Base-by-base conservation (phyloP, 2,888 invertebrate genomes). In the Callinectes sapidus region DNA sequence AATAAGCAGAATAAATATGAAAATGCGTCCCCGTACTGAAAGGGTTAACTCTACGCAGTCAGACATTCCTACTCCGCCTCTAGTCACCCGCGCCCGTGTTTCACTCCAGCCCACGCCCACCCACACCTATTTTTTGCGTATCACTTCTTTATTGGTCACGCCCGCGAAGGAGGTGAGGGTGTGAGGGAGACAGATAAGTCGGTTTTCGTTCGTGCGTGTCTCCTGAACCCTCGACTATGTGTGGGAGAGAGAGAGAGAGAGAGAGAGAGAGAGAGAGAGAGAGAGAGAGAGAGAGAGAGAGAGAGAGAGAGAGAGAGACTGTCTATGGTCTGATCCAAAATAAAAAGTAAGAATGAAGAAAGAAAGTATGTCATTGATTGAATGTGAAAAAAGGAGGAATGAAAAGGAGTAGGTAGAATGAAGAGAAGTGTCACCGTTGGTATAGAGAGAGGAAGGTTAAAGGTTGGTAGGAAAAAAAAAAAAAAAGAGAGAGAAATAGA, bases 111-210 rank as follows among this genome's bases (percentile, higher is more conserved):
- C 35, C 35, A 81, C 81, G 18, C 35, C 35, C 71, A 71, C 71
- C 71, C 71, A 71, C 28, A 71, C 71, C 71, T 28, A 61, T 81
- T 81, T 81, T 81, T 81, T 81, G 35, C 81, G 35, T n/a, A 23
- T 81, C 81, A 35, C 81, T 35, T 81, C 35, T 81, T 81, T 81
- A 32, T 81, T 81, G 14, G 81, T 81, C 35, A 81, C 81, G 81
- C 35, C 35, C 35, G 81, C 2, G 81, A 10, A 35, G 81, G 35
- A 35, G 81, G 18, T 14, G 35, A 35, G 81, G 32, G 35, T 18
- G 81, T 16, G 16, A 35, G n/a, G 81, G 35, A 35, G 81, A 81
- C 16, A 81, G 81, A 81, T 81, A 81, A 35, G 81, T 81, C 3
- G 35, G 81, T 35, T 2, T n/a, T 81, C 35, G 81, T 81, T n/a